Conservation (phyloP, 1,140 invertebrate species). For the Drosophila ananassae region DNA sequence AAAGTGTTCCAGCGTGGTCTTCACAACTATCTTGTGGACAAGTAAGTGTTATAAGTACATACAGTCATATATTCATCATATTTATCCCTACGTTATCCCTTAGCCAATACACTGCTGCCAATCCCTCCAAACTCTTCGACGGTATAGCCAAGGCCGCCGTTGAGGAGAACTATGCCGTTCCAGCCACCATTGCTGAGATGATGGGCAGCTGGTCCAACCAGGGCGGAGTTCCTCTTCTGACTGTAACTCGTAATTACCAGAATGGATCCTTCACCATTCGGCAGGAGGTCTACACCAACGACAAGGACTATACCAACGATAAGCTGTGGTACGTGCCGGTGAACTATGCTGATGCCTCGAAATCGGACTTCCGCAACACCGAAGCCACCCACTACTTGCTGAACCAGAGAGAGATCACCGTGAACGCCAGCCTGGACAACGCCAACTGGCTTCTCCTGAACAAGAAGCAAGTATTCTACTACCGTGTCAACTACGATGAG, state of each 20-base stretch:
- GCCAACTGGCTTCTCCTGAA: conserved; percentile 87
- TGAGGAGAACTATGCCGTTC: conserved; percentile 56
- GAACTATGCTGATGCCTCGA: conserved; percentile 73
- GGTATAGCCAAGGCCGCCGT: conserved; percentile 86
- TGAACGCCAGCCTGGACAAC: conserved; percentile 17
- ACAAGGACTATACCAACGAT: conserved; percentile 35
- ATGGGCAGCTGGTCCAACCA: conserved; percentile 90
- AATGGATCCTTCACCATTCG: conserved; percentile 72
- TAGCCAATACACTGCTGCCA: conserved; percentile 85
- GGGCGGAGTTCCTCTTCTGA: conserved; percentile 88
- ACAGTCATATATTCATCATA: background rate
- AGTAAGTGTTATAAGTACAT: conserved; percentile 78
- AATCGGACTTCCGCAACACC: conserved; percentile 84
- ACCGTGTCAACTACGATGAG: conserved; percentile 87
- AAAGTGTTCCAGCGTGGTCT: conserved; percentile 93
- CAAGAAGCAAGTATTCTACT: conserved; percentile 87
- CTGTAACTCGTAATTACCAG: conserved; percentile 84
- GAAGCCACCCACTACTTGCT: conserved; percentile 65
- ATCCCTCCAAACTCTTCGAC: conserved; percentile 88
- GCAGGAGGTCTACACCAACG: conserved; percentile 84
- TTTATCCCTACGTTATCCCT: background rate
- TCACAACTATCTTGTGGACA: conserved; percentile 89
- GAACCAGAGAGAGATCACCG: conserved; percentile 17
- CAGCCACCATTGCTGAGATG: conserved; percentile 78
- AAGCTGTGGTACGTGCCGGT: conserved; percentile 54